phyloP scores from a whole-genome alignment of 2,113 vertebrate species.

The Podarcis cretensis region DNA sequence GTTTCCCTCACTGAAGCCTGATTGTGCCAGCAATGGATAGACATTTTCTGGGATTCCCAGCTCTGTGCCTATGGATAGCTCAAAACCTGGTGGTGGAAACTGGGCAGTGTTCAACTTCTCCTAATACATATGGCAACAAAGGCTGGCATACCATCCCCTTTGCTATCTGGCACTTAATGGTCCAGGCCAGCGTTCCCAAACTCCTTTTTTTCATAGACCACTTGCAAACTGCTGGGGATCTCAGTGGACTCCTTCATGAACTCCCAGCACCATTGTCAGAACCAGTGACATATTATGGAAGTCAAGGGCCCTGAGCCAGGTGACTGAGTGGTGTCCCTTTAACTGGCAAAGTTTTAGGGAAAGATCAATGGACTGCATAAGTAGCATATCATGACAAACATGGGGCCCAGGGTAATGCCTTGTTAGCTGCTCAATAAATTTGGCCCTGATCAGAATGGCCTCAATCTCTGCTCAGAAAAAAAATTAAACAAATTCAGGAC shows the following conservation, averaged over 20 bases:
- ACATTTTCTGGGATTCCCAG: conserved; percentile 34
- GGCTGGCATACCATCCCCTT: background rate
- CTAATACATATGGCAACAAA: background rate
- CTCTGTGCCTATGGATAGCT: background rate
- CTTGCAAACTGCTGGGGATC: background rate
- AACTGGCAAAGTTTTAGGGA: background rate
- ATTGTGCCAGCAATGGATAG: background rate
- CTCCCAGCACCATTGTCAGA: background rate
- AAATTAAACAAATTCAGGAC: background rate
- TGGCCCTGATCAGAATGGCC: background rate
- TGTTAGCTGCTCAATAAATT: background rate
- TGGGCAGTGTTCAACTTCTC: background rate
- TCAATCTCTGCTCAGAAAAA: background rate
- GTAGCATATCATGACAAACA: background rate
- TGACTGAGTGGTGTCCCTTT: background rate
- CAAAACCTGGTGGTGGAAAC: background rate
- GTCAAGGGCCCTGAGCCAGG: background rate
- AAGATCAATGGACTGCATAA: background rate
- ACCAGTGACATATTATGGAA: background rate
- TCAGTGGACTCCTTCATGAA: background rate
- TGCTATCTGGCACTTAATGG: background rate
- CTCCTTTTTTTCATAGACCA: background rate
- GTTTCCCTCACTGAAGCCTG: background rate
- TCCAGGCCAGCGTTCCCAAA: background rate
- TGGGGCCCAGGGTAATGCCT: background rate